Evolutionary conservation across 2,113 vertebrate genomes (phyloP).

Genomic region (Bambusicola thoracicus): DNA sequence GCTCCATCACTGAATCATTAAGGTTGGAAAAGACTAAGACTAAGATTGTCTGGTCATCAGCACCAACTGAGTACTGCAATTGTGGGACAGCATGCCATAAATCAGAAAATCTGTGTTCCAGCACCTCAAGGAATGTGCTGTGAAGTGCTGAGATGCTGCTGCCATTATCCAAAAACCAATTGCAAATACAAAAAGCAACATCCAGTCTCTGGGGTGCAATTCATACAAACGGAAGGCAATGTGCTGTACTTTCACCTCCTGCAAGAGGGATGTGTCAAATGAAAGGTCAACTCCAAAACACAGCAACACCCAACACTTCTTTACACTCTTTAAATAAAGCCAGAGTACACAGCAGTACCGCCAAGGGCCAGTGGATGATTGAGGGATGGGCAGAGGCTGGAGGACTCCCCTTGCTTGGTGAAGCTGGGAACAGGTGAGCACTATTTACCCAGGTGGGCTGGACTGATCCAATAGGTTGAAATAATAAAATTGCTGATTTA

Average conservation of each 20-base stretch:
- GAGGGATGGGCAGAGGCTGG: slow-evolving; percentile 8
- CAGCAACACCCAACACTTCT: not conserved
- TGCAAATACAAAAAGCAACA: not conserved
- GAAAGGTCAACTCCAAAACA: not conserved
- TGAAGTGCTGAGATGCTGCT: not conserved
- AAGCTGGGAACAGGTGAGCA: not conserved
- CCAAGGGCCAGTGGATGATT: not conserved
- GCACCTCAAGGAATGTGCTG: not conserved
- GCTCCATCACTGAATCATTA: too few species aligned
- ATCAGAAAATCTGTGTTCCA: not conserved
- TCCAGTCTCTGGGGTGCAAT: not conserved
- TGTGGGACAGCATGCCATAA: not conserved
- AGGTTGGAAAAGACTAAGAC: not conserved
- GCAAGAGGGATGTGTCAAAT: not conserved
- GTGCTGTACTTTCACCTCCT: not conserved
- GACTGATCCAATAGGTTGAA: not conserved
- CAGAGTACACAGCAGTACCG: not conserved
- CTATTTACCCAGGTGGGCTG: slow-evolving; percentile 21
- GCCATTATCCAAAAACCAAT: not conserved
- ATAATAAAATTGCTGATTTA: slow-evolving; percentile 11
- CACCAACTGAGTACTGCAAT: not conserved
- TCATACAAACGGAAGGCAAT: fast-evolving
- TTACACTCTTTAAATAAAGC: not conserved
- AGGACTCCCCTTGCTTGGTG: not conserved
- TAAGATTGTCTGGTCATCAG: fast-evolving